Evolutionary conservation across 1,140 invertebrate species (phyloP), one percentile per base, ranked within the genome.

Genomic region (Phthorimaea operculella): DNA sequence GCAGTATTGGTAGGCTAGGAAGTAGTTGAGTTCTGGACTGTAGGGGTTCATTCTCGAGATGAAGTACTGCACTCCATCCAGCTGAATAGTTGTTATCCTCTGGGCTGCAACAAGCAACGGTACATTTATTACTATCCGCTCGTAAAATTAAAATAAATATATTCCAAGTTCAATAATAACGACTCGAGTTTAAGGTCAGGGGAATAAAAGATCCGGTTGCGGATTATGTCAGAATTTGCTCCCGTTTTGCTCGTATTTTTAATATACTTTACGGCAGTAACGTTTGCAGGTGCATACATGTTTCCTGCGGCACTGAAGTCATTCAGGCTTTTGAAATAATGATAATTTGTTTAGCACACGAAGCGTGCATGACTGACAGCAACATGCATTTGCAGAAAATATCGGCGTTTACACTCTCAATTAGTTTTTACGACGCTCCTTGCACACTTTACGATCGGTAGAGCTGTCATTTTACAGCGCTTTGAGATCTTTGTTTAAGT

Each of bases 21-120:
- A 94, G 77, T 93, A 96, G 83, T 95, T 95, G 51, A 95, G 87
- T 72, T 93, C 92, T 10, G 93, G 92, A 58, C 93, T 93, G 84
- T 95, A 95, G 7, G 94, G 94, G 77, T 94, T 94, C 90, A 94
- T 93, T 70, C 92, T 87, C 60, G 93, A 94, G 55, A 96, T 92
- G 79, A 94, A 96, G 76, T 96, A 96, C 71, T 95, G 93, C 21
- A 94, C 92, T 47, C 92, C 93, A 83, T 93, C 93, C 72, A 94
- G 73, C 72, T 94, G 92, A 64, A 94, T 94, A 51, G 92, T 94
- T 21, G 92, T 94, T 85, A 94, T 94, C 82, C 92, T 90, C 87
- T 94, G 92, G 68, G 89, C 93, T 94, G 88, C 15, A 87, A 89
- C 83, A 76, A 83, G 34, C 59, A 54, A 55, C 45, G 52, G 16